These are phyloP conservation scores for Laspeyria flexula DNA, from an alignment of 2,888 invertebrate species.

Conservation along the genomic window DNA sequence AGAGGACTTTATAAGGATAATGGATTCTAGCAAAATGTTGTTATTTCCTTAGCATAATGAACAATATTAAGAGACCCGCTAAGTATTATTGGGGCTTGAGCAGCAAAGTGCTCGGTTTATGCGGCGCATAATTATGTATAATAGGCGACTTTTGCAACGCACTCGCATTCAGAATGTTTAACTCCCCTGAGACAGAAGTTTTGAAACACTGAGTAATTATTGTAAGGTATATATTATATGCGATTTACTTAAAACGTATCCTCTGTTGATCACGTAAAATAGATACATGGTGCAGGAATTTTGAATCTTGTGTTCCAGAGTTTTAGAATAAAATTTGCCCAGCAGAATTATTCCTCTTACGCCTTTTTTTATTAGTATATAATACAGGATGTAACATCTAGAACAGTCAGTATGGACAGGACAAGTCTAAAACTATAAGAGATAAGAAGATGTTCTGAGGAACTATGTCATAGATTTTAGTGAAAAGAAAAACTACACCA, in stretches of 20 bases:
- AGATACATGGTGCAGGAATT: too few relatives aligned
- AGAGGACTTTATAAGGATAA: conserved; percentile 64
- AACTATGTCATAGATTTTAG: too few relatives aligned
- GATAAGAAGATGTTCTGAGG: too few relatives aligned
- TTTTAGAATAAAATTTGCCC: too few relatives aligned
- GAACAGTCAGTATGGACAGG: too few relatives aligned
- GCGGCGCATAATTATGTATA: conserved; percentile 80
- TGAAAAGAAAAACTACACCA: too few relatives aligned
- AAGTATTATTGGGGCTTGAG: conserved; percentile 77
- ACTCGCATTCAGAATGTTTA: conserved; percentile 75
- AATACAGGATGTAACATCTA: too few relatives aligned
- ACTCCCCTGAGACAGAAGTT: conserved; percentile 71
- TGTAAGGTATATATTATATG: conserved; percentile 60
- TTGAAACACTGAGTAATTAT: conserved; percentile 69
- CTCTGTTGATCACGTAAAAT: too few relatives aligned
- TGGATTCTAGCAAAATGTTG: conserved; percentile 75
- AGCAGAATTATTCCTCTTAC: too few relatives aligned
- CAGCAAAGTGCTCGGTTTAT: conserved; percentile 78
- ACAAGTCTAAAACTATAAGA: too few relatives aligned
- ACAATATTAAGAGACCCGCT: conserved; percentile 79
- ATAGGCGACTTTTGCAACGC: conserved; percentile 80
- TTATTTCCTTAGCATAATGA: conserved; percentile 80
- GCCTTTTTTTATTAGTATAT: too few relatives aligned
- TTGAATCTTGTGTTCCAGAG: too few relatives aligned
- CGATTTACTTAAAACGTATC: conserved; percentile 61